Evolutionary conservation across 2,888 invertebrate species (phyloP), one percentile per base, ranked within the genome.

Genomic region (Sminthurides aquaticus): DNA sequence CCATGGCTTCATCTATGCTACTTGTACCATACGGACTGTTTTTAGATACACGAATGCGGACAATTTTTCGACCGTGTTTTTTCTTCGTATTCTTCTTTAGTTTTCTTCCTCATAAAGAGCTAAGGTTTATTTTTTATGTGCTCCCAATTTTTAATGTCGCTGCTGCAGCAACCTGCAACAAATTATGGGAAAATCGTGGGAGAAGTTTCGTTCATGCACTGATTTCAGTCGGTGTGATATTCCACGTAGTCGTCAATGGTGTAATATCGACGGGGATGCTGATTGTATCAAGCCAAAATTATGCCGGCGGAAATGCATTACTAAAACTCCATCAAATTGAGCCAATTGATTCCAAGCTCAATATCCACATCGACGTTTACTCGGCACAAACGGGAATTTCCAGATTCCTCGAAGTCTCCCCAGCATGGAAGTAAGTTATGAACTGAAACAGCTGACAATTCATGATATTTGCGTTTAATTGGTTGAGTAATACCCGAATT

Each of bases 341-440:
- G 72, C 82, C 81, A 74, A 81, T 84, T 61, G 22, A 48, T 2
- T 82, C 3, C 81, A 81, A 75, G 75, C 85, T 91, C 1, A 83
- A 88, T 73, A 85, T 97, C 26, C 96, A 98, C 78, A 91, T 99
- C 72, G 89, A 92, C 77, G 91, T 91, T 77, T 83, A 90, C 74
- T 88, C 92, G 18, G 95, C 97, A 2, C 96, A 98, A 80, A 96
- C 94, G 26, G 98, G 98, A n/a, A 89, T 97, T 0, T 90, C 93
- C 0, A 83, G 94, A 74, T 98, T 97, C 78, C 87, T 89, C 2
- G 89, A 98, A 81, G 82, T 89, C 28, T 84, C 90, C 76, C 78
- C 84, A 58, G 79, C 85, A 74, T 96, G 96, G 95, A 85, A 79
- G 84, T 89, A 76, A 67, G 68, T 64, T n/a, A n/a, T n/a, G n/a